phyloP scores from a whole-genome alignment of 2,888 invertebrate species.

The Pterostichus madidus region DNA sequence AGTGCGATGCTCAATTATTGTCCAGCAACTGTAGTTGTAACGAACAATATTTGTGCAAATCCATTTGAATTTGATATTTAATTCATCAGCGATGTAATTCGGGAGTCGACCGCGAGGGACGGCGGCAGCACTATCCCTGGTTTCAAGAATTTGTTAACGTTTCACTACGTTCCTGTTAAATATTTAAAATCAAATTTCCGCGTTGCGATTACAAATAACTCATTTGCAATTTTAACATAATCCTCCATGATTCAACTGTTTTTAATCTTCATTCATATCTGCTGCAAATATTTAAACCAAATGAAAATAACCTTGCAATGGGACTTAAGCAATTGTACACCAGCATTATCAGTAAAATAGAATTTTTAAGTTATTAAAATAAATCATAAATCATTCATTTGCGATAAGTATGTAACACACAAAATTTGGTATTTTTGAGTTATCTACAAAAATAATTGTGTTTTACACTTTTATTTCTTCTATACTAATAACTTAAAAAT shows the following conservation, averaged over 20 bases:
- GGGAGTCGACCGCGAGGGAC: slow-evolving; percentile 7
- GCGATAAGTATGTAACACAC: too few species aligned
- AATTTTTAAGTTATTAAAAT: too few species aligned
- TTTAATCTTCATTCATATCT: too few species aligned
- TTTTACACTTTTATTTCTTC: too few species aligned
- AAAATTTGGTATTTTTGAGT: too few species aligned
- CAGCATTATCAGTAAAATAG: too few species aligned
- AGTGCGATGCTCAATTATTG: slow-evolving; percentile 57
- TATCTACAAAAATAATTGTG: too few species aligned
- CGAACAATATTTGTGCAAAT: slow-evolving; percentile 68
- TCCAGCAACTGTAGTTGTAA: neutral
- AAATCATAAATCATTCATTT: too few species aligned
- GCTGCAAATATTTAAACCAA: too few species aligned
- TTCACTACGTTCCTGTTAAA: slow-evolving; percentile 57
- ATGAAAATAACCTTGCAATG: too few species aligned
- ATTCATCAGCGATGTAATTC: slow-evolving; percentile 71
- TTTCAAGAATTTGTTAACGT: slow-evolving; percentile 48
- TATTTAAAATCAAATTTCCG: slow-evolving; percentile 66
- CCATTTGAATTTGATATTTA: slow-evolving; percentile 73
- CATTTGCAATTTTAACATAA: slow-evolving; percentile 63
- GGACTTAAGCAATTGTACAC: too few species aligned
- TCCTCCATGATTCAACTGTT: slow-evolving; percentile 19
- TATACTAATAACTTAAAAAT: too few species aligned
- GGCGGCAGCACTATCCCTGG: slow-evolving; percentile 2
- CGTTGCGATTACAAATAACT: slow-evolving; percentile 62